These are phyloP conservation scores for Tupaia chinensis DNA, from an alignment of 2,113 vertebrate genomes.

Conservation along the genomic window DNA sequence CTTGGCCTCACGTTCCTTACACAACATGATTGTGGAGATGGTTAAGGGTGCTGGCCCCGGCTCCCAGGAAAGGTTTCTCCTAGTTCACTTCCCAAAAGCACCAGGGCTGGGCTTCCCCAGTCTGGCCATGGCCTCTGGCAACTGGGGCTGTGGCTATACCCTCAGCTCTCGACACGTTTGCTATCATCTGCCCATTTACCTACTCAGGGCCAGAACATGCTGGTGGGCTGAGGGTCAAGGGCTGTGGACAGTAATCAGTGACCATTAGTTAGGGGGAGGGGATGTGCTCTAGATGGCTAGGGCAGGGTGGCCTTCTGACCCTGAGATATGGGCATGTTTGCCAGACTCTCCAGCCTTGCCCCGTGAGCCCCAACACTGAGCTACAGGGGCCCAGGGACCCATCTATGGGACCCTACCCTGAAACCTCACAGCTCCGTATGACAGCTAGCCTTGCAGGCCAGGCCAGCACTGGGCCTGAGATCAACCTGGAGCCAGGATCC, in stretches of 20 bases:
- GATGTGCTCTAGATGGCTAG: neutral
- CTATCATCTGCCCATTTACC: neutral
- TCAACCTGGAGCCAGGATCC: neutral
- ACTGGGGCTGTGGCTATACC: neutral
- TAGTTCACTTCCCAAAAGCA: neutral
- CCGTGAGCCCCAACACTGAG: too few relatives aligned
- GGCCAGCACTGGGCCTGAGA: neutral
- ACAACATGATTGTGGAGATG: fast-evolving
- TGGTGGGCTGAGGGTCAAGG: neutral
- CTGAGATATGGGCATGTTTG: neutral
- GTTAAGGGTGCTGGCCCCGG: too few relatives aligned
- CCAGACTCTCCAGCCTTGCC: too few relatives aligned
- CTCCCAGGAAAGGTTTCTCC: neutral
- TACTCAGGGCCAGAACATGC: neutral
- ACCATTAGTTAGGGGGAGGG: neutral
- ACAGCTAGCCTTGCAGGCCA: neutral
- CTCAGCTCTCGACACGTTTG: too few relatives aligned
- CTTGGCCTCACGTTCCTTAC: neutral
- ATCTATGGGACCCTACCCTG: neutral
- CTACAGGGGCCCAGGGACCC: neutral
- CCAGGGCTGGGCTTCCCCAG: neutral
- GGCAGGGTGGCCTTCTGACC: neutral
- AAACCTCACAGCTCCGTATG: neutral
- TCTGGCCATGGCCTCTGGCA: neutral
- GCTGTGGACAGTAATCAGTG: neutral